Evolutionary conservation across 2,888 invertebrate genomes (phyloP).

Genomic region (Aspidiotus rigidus): DNA sequence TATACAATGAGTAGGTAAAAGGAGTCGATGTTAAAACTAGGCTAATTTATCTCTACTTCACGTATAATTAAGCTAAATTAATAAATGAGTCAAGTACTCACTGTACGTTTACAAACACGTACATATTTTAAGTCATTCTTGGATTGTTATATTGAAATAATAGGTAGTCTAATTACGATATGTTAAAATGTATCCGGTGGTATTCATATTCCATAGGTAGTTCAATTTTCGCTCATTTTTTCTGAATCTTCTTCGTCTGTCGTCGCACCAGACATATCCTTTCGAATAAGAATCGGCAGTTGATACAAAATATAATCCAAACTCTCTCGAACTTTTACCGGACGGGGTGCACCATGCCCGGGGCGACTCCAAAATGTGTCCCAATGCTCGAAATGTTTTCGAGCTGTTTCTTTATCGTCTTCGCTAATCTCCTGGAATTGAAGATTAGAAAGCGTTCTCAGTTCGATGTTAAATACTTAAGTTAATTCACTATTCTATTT

Average conservation of each 20-base stretch:
- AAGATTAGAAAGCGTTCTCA: not conserved
- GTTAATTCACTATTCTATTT: too few species aligned
- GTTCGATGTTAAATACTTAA: not conserved
- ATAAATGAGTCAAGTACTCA: too few species aligned
- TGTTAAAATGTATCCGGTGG: too few species aligned
- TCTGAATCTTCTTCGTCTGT: constrained; percentile 20
- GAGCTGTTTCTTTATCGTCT: constrained; percentile 56
- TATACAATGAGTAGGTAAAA: too few species aligned
- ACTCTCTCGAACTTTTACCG: constrained; percentile 35
- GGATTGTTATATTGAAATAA: too few species aligned
- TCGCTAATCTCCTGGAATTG: constrained; percentile 50
- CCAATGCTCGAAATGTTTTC: constrained; percentile 66
- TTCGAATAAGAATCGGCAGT: constrained; percentile 34
- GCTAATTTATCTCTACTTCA: too few species aligned
- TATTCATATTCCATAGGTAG: not conserved
- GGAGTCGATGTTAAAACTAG: too few species aligned
- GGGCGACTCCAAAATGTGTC: constrained; percentile 70
- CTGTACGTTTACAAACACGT: too few species aligned
- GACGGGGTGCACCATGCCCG: constrained; percentile 54
- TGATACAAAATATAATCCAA: constrained; percentile 37
- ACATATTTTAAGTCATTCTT: too few species aligned
- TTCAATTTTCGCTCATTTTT: not conserved
- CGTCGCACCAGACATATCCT: constrained; percentile 8
- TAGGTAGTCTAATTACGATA: too few species aligned
- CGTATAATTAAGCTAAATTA: too few species aligned